Conservation (phyloP, 2,113 vertebrate species). For the Gymnogyps californianus region DNA sequence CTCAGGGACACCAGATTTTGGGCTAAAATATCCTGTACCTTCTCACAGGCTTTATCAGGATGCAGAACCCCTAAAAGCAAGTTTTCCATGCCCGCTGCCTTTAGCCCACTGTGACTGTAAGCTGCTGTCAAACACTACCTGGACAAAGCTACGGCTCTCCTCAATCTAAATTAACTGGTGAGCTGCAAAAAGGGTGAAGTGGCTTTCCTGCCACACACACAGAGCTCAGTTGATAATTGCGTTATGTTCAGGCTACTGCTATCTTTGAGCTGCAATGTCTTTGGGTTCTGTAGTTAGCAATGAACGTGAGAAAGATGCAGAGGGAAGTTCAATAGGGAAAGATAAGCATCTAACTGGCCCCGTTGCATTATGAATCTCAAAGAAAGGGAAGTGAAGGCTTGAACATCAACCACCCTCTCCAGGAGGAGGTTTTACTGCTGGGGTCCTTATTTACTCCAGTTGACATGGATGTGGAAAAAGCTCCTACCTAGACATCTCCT, state of each 20-base stretch:
- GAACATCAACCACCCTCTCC: not conserved
- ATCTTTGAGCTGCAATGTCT: not conserved
- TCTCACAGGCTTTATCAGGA: not conserved
- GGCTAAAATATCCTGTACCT: not conserved
- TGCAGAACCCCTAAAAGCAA: not conserved
- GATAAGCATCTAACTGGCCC: not conserved
- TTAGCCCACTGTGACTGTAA: no score
- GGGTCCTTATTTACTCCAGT: not conserved
- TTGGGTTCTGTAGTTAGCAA: not conserved
- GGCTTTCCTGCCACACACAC: not conserved
- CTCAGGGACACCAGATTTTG: not conserved
- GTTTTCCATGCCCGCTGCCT: no score
- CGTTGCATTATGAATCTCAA: not conserved
- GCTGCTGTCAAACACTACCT: not conserved
- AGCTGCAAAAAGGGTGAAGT: not conserved
- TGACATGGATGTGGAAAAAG: not conserved
- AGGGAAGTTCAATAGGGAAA: not conserved
- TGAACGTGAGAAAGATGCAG: accelerated
- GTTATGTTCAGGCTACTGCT: not conserved
- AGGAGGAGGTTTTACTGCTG: not conserved
- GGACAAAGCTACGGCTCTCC: not conserved
- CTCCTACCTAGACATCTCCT: not conserved
- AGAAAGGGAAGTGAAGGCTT: not conserved
- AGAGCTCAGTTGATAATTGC: not conserved
- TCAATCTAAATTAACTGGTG: not conserved